These are phyloP conservation scores for Drosophila littoralis DNA, from an alignment of 1,140 invertebrate genomes.

Conservation along the genomic window DNA sequence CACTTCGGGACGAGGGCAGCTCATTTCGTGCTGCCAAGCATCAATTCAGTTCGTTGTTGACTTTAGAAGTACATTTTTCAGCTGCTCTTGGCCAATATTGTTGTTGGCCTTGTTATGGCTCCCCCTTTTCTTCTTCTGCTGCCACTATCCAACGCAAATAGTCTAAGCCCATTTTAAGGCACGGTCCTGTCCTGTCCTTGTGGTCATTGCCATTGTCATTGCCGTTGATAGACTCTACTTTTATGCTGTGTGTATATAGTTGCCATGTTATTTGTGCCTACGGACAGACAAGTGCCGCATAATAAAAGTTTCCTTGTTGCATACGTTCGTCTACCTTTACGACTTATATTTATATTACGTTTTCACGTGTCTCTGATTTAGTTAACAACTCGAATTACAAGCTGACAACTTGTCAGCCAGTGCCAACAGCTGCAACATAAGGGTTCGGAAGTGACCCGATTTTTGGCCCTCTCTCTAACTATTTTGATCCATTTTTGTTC, in stretches of 20 bases:
- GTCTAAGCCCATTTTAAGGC: conserved; percentile 39
- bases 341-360: conserved; percentile 31
- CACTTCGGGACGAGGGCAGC: conserved; percentile 23
- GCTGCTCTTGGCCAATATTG: conserved; percentile 11
- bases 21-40: conserved; percentile 50
- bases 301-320: conserved; percentile 40
- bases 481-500: too few species aligned
- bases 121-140: conserved; percentile 8
- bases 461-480: too few species aligned
- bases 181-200: conserved; percentile 12
- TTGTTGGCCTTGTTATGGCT: background rate
- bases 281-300: conserved; percentile 31
- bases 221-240: conserved; percentile 27
- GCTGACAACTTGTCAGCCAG: conserved; percentile 28
- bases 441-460: too few species aligned
- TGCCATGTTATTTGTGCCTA: conserved; percentile 50
- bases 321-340: conserved; percentile 21
- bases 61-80: conserved; percentile 54
- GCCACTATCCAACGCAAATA: conserved; percentile 31
- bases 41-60: conserved; percentile 75
- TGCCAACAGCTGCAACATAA: too few species aligned
- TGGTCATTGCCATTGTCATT: conserved; percentile 26
- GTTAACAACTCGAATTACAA: conserved; percentile 50
- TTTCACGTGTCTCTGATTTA: conserved; percentile 39
- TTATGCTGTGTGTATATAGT: conserved; percentile 58